phyloP scores from a whole-genome alignment of 2,113 vertebrate species.

The Triplophysa siluroides region DNA sequence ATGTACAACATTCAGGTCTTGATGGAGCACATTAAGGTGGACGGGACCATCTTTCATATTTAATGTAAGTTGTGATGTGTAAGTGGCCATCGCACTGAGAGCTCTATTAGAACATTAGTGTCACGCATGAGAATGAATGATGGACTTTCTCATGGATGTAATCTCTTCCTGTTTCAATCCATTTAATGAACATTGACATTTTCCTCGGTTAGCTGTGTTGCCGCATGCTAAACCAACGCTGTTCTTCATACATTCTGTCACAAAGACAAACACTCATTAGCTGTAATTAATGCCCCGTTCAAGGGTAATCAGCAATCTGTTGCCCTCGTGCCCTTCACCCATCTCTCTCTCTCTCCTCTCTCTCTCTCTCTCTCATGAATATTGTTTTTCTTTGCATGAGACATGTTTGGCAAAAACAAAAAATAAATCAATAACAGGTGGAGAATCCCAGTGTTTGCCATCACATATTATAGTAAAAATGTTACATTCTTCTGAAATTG shows the following conservation, averaged over 20 bases:
- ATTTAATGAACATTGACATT: slow-evolving; percentile 72
- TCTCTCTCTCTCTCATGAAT: neutral
- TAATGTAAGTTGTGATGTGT: slow-evolving; percentile 50
- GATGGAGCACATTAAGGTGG: slow-evolving; percentile 37
- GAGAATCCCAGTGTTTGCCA: too few relatives aligned
- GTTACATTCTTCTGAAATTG: too few relatives aligned
- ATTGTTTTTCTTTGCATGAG: too few relatives aligned
- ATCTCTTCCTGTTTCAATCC: slow-evolving; percentile 63
- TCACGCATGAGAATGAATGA: slow-evolving; percentile 49
- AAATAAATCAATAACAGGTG: too few relatives aligned
- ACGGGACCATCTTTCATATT: slow-evolving; percentile 49
- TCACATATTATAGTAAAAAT: too few relatives aligned
- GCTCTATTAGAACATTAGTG: slow-evolving; percentile 49
- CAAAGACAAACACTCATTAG: slow-evolving; percentile 70
- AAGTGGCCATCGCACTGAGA: slow-evolving; percentile 20
- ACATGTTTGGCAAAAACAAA: too few relatives aligned
- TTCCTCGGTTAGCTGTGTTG: slow-evolving; percentile 60
- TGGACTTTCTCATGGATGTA: slow-evolving; percentile 47
- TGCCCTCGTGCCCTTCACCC: neutral
- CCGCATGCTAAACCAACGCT: slow-evolving; percentile 54
- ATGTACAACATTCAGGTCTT: slow-evolving; percentile 45
- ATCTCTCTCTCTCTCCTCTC: neutral
- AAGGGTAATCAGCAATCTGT: slow-evolving; percentile 59
- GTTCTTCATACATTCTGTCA: slow-evolving; percentile 38
- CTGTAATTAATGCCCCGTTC: slow-evolving; percentile 63